Evolutionary conservation across 1,140 invertebrate species (phyloP).

Genomic region (Fopius arisanus): DNA sequence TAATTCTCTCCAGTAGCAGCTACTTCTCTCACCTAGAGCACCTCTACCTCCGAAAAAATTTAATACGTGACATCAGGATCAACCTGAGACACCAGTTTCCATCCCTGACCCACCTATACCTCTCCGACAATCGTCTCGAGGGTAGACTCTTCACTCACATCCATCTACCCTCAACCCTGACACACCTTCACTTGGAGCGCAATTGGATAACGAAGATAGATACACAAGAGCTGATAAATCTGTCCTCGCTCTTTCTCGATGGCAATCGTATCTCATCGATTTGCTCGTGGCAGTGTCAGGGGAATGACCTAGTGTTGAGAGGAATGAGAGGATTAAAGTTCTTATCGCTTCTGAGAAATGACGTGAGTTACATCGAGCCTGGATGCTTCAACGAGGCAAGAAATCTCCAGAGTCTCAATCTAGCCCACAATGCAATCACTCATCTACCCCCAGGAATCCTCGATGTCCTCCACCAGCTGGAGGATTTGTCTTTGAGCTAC

Average conservation of each 20-base stretch:
- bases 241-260: conserved; percentile 43
- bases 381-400: conserved; percentile 44
- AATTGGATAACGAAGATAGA: conserved; percentile 45
- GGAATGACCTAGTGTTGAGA: conserved; percentile 37
- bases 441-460: conserved; percentile 35
- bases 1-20: conserved; percentile 27
- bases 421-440: conserved; percentile 46
- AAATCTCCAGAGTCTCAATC: conserved; percentile 40
- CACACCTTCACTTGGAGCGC: conserved; percentile 46
- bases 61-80: conserved; percentile 34
- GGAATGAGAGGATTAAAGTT: conserved; percentile 35
- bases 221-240: conserved; percentile 16
- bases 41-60: conserved; percentile 47
- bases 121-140: conserved; percentile 49
- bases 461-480: conserved; percentile 30
- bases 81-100: conserved; percentile 40
- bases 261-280: conserved; percentile 46
- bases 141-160: conserved; percentile 40
- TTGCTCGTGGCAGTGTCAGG: conserved; percentile 39
- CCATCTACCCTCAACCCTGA: conserved; percentile 43
- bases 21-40: conserved; percentile 43
- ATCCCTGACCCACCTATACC: conserved; percentile 42
- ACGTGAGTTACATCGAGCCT: conserved; percentile 37
- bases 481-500: conserved; percentile 45
- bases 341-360: conserved; percentile 47